Evolutionary conservation across 2,113 vertebrate genomes (phyloP).

Genomic region (Cynocephalus volans): DNA sequence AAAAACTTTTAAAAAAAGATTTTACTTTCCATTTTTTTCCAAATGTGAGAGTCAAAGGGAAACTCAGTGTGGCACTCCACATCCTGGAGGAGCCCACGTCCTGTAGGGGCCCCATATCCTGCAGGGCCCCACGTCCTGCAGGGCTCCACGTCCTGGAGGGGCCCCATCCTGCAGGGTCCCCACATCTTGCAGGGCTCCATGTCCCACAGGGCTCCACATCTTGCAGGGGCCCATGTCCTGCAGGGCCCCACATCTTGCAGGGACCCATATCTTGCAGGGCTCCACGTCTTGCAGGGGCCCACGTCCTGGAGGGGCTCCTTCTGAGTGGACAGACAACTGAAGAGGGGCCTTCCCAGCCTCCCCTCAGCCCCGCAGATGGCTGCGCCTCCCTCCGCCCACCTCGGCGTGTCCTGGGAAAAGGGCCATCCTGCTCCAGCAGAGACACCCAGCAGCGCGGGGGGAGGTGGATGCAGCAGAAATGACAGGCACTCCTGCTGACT

Average conservation of each 20-base stretch:
- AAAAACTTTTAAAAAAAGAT: no score
- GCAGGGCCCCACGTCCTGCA: background rate
- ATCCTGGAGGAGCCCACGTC: no score
- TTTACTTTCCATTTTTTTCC: background rate
- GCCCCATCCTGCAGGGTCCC: background rate
- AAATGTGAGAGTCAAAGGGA: background rate
- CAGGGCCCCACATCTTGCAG: no score
- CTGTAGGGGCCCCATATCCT: no score
- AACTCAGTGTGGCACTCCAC: rapidly evolving
- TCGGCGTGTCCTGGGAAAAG: background rate
- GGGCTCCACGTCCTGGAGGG: background rate
- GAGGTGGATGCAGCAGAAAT: no score
- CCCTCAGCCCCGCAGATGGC: background rate
- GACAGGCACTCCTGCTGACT: background rate
- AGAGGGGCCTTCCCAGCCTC: background rate
- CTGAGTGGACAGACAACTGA: background rate
- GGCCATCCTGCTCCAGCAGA: background rate
- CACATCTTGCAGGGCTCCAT: no score
- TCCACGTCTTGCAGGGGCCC: no score
- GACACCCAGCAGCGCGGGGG: background rate
- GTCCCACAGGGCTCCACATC: no score
- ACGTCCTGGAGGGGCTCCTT: background rate
- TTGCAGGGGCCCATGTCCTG: no score
- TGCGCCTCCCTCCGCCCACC: background rate
- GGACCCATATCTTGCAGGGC: no score